Percentiles rank a stretch among this genome's conserved stretches.
phyloP scores from a whole-genome alignment of 2,113 vertebrate species.

The Archilochus colubris region DNA sequence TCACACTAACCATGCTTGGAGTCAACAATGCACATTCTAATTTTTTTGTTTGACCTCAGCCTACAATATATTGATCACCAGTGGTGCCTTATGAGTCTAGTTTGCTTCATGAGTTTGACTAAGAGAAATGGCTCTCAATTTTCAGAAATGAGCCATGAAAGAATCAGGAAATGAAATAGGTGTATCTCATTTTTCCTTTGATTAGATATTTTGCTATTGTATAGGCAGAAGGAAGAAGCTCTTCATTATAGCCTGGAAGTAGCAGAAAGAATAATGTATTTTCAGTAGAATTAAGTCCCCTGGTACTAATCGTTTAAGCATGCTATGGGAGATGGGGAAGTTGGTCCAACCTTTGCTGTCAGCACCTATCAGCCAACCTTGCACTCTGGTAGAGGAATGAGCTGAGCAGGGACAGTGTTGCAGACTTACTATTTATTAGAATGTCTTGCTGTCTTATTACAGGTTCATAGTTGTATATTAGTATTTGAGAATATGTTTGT shows the following conservation, averaged over 20 bases:
- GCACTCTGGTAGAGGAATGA: background rate
- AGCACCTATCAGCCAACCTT: background rate
- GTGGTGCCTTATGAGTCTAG: background rate
- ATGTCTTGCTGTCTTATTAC: background rate
- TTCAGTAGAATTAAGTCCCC: background rate
- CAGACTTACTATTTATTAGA: background rate
- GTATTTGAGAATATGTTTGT: background rate
- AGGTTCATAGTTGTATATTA: background rate
- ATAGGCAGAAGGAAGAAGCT: background rate
- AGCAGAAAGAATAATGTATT: background rate
- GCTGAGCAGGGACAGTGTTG: background rate
- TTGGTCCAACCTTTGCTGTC: slow-evolving; percentile 43
- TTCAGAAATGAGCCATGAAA: background rate
- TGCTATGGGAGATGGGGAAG: background rate
- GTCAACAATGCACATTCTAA: background rate
- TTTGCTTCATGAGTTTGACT: background rate
- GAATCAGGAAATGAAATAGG: background rate
- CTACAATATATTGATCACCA: background rate
- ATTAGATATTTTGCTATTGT: background rate
- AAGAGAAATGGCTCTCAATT: background rate
- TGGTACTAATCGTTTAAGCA: slow-evolving; percentile 25
- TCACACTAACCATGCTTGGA: background rate
- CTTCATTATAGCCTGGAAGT: background rate
- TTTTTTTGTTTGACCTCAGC: background rate
- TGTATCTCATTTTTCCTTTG: background rate